phyloP scores from a whole-genome alignment of 2,888 invertebrate species.

The Eupithecia pulchellata region DNA sequence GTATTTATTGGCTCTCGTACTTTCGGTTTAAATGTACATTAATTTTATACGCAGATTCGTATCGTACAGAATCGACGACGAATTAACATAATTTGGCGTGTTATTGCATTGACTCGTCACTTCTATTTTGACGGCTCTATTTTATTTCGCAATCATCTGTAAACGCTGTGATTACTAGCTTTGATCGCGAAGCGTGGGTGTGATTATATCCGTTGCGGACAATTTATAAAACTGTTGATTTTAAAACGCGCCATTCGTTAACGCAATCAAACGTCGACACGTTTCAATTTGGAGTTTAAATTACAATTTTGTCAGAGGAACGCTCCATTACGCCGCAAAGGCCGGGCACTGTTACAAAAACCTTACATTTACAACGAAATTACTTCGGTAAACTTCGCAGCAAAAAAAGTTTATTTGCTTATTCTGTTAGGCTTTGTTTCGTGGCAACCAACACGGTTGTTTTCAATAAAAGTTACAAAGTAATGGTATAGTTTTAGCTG shows the following conservation, averaged over 20 bases:
- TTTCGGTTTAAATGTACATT: constrained; percentile 81
- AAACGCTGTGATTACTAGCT: constrained; percentile 38
- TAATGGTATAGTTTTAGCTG: constrained; percentile 16
- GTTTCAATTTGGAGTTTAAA: constrained; percentile 51
- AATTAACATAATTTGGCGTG: constrained; percentile 81
- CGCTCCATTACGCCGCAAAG: constrained; percentile 52
- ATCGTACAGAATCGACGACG: constrained; percentile 77
- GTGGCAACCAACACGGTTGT: constrained; percentile 29
- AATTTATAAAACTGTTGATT: constrained; percentile 38
- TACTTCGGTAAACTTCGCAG: constrained; percentile 46
- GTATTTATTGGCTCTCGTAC: constrained; percentile 77
- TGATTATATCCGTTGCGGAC: constrained; percentile 28
- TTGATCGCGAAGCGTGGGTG: constrained; percentile 33
- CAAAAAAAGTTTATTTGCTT: constrained; percentile 44
- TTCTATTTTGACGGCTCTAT: constrained; percentile 52
- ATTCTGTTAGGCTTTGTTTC: constrained; percentile 44
- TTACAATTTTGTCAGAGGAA: constrained; percentile 53
- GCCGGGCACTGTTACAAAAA: constrained; percentile 45
- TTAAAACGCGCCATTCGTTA: constrained; percentile 43
- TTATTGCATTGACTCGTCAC: constrained; percentile 68
- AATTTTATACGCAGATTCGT: constrained; percentile 82
- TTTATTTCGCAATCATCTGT: constrained; percentile 48
- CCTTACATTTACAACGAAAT: constrained; percentile 46
- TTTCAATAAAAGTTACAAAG: constrained; percentile 18
- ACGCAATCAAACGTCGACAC: constrained; percentile 47